Conservation (phyloP, 64 coral and sea anemone genomes). For the Montipora foliosa region DNA sequence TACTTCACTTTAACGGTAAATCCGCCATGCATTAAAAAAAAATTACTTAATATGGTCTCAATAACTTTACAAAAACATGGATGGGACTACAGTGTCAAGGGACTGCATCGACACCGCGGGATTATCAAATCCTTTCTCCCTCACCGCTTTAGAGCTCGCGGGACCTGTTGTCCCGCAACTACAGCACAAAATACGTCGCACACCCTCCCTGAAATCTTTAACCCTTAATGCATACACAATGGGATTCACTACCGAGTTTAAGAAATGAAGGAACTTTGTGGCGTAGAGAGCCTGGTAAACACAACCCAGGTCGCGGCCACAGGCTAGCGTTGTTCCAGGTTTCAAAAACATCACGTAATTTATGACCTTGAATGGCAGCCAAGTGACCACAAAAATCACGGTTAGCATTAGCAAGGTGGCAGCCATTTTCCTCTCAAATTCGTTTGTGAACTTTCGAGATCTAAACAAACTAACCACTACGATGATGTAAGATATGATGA, state of each 20-base stretch:
- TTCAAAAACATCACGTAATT: slow-evolving; percentile 1
- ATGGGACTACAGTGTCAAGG: slow-evolving; percentile 27
- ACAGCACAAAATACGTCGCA: slow-evolving; percentile 20
- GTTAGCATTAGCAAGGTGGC: slow-evolving; percentile 4
- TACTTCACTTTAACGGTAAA: no score
- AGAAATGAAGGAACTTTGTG: slow-evolving; percentile 37
- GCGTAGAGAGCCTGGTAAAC: slow-evolving; percentile 18
- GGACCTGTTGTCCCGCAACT: background rate
- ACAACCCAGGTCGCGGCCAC: background rate
- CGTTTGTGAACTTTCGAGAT: background rate
- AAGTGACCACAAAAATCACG: slow-evolving; percentile 21
- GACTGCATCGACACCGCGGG: slow-evolving; percentile 28
- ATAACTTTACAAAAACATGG: slow-evolving; percentile 44
- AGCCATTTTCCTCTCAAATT: slow-evolving; percentile 32
- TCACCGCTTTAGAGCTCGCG: background rate
- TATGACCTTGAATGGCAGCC: slow-evolving; percentile 31
- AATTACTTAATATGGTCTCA: no score
- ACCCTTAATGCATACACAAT: slow-evolving; percentile 30
- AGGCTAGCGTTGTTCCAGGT: background rate
- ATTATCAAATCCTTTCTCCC: slow-evolving; percentile 23
- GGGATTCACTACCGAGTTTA: slow-evolving; percentile 43
- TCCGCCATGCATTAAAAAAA: no score
- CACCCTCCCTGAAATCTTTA: slow-evolving; percentile 31
- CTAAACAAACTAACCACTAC: background rate
- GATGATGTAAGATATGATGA: background rate